Evolutionary conservation across 2,113 vertebrate species (phyloP), one percentile per base, ranked within the genome.

Genomic region (Corythoichthys haematopterus): DNA sequence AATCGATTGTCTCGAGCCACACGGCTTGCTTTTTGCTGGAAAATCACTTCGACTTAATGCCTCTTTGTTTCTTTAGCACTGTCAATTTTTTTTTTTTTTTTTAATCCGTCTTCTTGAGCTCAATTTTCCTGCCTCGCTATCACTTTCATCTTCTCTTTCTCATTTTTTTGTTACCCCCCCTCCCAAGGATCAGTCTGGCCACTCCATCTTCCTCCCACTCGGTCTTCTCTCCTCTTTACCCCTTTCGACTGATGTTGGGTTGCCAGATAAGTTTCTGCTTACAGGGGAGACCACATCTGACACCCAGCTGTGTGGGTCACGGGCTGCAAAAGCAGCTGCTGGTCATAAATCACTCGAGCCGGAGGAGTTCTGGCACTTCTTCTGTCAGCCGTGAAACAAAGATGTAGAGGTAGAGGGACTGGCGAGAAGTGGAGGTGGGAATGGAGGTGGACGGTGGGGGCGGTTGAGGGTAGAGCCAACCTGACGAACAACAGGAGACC

Each of bases 301-400:
- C 87, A 87, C 79, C 89, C 89, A 90, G 89, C 89, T 90, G 89
- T 84, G 87, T 69, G 80, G 89, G 88, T 86, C 87, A 80, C 71
- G 83, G 81, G 84, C 86, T 83, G 75, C 78, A 73, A 72, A 61
- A 85, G 85, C 89, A 90, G 87, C 87, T 90, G 89, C 83, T 79
- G 87, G 84, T 89, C 89, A 89, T 90, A 90, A 90, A 90, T 90
- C 89, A 90, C 84, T 80, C 84, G 72, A 76, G 81, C 83, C 78
- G 60, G 85, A 87, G 87, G 83, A 86, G 84, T 81, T 82, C 83
- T 90, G 88, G 88, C 88, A 90, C 84, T 86, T 79, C 80, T 86
- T 90, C 87, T 88, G 86, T 88, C 87, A 88, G 81, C 89, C 86
- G 83, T 89, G 84, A 89, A 89, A 90, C 82, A 89, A 89, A 90